phyloP scores from a whole-genome alignment of 1,140 invertebrate genomes.

The Polyergus mexicanus region DNA sequence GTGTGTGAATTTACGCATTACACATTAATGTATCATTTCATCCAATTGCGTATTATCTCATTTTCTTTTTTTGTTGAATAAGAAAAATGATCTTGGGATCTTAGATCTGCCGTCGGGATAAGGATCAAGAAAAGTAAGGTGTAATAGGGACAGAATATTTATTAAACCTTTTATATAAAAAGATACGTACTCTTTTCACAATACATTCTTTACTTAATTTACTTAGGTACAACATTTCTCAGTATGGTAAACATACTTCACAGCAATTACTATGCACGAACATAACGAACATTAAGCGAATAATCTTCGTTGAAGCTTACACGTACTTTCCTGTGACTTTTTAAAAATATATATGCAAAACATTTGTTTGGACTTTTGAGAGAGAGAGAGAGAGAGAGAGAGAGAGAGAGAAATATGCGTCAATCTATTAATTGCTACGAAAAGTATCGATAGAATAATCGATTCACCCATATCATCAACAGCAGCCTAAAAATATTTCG shows the following conservation, averaged over 20 bases:
- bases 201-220: slow-evolving; percentile 63
- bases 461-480: background rate
- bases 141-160: slow-evolving; percentile 63
- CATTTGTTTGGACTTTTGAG: background rate
- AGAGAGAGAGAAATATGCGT: background rate
- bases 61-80: background rate
- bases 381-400: too few relatives aligned
- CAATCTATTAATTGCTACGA: background rate
- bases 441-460: background rate
- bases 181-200: slow-evolving; percentile 47
- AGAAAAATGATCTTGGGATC: background rate
- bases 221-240: slow-evolving; percentile 70
- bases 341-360: slow-evolving; percentile 19
- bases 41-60: slow-evolving; percentile 18
- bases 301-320: slow-evolving; percentile 24
- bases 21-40: background rate
- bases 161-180: slow-evolving; percentile 77
- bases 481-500: slow-evolving; percentile 14
- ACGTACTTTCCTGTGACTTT: background rate
- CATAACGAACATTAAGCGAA: slow-evolving; percentile 42
- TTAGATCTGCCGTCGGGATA: background rate
- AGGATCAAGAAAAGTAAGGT: background rate
- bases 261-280: slow-evolving; percentile 32
- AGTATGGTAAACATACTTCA: slow-evolving; percentile 19
- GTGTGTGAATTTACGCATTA: slow-evolving; percentile 15